Percentiles rank a stretch among this genome's conserved stretches.
These are phyloP conservation scores for Musca domestica DNA, from an alignment of 1,140 invertebrate species.

Conservation along the genomic window DNA sequence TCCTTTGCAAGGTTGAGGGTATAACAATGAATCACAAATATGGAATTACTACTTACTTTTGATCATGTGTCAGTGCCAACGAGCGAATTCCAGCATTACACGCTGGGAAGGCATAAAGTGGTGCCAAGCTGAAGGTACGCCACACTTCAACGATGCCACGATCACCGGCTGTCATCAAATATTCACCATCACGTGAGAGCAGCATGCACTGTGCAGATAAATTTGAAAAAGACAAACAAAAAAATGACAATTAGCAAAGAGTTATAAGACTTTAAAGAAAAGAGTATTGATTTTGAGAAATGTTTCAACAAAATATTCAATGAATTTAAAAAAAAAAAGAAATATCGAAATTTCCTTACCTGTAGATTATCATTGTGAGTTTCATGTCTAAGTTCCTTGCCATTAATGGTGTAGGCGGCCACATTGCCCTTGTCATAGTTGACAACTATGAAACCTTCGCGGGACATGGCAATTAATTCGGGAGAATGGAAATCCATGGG, in stretches of 20 bases:
- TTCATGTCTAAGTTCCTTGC: slow-evolving; percentile 80
- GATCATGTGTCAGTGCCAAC: slow-evolving; percentile 92
- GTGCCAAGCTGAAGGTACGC: slow-evolving; percentile 94
- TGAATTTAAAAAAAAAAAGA: neutral
- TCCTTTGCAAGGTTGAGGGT: too few species aligned
- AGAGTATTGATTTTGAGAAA: slow-evolving; percentile 15
- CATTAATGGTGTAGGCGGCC: slow-evolving; percentile 91
- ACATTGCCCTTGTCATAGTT: slow-evolving; percentile 90
- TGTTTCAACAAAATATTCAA: neutral
- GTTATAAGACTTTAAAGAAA: neutral
- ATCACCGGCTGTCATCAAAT: slow-evolving; percentile 94
- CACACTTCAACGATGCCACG: slow-evolving; percentile 97
- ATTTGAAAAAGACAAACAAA: slow-evolving; percentile 38
- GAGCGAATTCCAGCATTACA: slow-evolving; percentile 92
- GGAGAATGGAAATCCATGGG: slow-evolving; percentile 79
- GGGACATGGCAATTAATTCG: slow-evolving; percentile 86
- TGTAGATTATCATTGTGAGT: slow-evolving; percentile 94
- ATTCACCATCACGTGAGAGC: slow-evolving; percentile 96
- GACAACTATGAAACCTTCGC: slow-evolving; percentile 95
- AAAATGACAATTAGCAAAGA: neutral
- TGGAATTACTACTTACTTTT: slow-evolving; percentile 92
- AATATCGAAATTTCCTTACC: slow-evolving; percentile 58
- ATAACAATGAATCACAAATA: too few species aligned
- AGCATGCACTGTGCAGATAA: slow-evolving; percentile 93
- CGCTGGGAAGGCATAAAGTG: slow-evolving; percentile 95